Conservation (phyloP, 2,888 invertebrate species). For the Scaptomyza polygonia region DNA sequence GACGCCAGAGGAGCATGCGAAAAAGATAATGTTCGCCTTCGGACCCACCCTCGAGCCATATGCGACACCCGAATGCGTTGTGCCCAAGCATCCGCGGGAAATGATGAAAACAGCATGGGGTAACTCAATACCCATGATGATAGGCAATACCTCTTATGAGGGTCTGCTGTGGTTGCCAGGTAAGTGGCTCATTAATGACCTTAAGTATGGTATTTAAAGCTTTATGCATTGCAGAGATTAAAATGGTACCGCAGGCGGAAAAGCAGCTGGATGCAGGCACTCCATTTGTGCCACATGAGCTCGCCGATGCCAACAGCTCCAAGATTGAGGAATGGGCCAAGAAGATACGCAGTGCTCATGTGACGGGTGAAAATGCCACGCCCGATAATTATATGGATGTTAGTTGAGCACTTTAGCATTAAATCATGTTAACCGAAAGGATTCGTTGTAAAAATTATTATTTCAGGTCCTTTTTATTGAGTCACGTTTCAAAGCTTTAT, state of each 20-base stretch:
- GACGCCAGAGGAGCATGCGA: slow-evolving; percentile 69
- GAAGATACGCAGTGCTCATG: slow-evolving; percentile 74
- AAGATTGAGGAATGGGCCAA: slow-evolving; percentile 63
- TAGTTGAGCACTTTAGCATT: slow-evolving; percentile 22
- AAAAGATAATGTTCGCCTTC: slow-evolving; percentile 77
- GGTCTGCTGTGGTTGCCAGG: slow-evolving; percentile 79
- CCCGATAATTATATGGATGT: slow-evolving; percentile 80
- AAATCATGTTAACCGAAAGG: too few relatives aligned
- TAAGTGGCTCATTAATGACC: slow-evolving; percentile 24
- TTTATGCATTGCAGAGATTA: slow-evolving; percentile 50
- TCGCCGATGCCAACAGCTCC: slow-evolving; percentile 62
- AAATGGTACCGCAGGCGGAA: slow-evolving; percentile 48
- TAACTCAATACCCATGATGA: slow-evolving; percentile 82
- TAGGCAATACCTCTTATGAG: slow-evolving; percentile 82
- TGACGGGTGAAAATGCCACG: slow-evolving; percentile 72
- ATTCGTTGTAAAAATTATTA: too few relatives aligned
- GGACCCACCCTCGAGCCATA: slow-evolving; percentile 83
- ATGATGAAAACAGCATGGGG: slow-evolving; percentile 83
- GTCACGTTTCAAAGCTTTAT: too few relatives aligned
- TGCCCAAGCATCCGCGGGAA: slow-evolving; percentile 80
- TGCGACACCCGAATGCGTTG: slow-evolving; percentile 78
- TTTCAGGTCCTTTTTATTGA: too few relatives aligned
- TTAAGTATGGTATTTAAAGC: not conserved
- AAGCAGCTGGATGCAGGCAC: slow-evolving; percentile 70
- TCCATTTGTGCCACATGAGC: slow-evolving; percentile 73